Evolutionary conservation across 2,888 invertebrate genomes (phyloP), one percentile per base, ranked within the genome.

Genomic region (Aelia acuminata): DNA sequence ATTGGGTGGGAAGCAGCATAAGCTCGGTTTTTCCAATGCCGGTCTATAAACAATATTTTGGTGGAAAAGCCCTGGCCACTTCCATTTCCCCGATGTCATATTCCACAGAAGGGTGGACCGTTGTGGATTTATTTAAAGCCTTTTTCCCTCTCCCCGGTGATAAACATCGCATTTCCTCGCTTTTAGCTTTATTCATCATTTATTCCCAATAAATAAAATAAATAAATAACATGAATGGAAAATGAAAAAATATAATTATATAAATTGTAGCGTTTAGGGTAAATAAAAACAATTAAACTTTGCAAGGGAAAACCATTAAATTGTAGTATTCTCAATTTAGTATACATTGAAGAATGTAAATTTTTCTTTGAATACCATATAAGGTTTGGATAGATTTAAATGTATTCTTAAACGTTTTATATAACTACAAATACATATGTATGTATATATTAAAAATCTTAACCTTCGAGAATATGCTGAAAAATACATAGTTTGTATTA

Each of bases 161-260:
- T 70, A 70, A 70, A 70, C 63, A 70, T 70, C 63, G 63, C 63
- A 70, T 70, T 70, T 70, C 63, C 63, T 70, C 63, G 63, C 63
- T 70, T 70, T 70, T 70, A 70, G 63, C 63, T 70, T 70, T 70
- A 70, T 70, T 70, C 18, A 35, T 70, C 63, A 70, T 70, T 70
- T 70, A 70, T 70, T 35, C 18, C 63, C 63, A 70, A 70, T 70
- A 70, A 70, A 31, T 70, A 35, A n/a, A 4, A 35, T 7, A 35
- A 18, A 35, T 35, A 70, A 31, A 63, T n/a, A 18, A 35, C 4
- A 63, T 5, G 3, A 4, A 70, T 7, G 8, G 8, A 70, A 26
- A 26, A 26, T n/a, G n/a, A n/a, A 8, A 53, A n/a, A n/a, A n/a
- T 5, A 70, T 15, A 70, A 20, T 13, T 53, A 53, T n/a, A 53